phyloP scores from a whole-genome alignment of 2,113 vertebrate genomes.

The Picathartes gymnocephalus region DNA sequence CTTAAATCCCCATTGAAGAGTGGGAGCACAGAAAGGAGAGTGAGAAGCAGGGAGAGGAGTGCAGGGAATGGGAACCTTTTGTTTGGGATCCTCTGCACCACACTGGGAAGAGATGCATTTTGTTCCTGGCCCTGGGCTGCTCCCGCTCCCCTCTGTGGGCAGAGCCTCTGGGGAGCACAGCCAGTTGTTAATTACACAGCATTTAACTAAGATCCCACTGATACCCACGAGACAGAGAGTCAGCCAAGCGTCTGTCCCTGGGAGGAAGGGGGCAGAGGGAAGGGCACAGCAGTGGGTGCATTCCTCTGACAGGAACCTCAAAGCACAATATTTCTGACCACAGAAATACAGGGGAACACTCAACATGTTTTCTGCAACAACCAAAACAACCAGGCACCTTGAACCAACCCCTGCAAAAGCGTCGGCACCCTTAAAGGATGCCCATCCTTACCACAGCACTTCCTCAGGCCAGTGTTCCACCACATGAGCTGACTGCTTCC shows the following conservation, averaged over 20 bases:
- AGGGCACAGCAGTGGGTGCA: fast-evolving
- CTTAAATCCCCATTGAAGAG: neutral
- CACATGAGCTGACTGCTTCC: fast-evolving
- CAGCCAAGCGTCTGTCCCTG: fast-evolving
- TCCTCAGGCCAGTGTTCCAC: neutral
- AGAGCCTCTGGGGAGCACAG: neutral
- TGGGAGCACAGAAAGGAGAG: neutral
- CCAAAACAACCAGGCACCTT: fast-evolving
- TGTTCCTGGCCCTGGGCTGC: neutral
- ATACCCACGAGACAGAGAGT: fast-evolving
- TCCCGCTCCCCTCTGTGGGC: neutral
- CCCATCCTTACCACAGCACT: neutral
- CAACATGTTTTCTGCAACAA: neutral
- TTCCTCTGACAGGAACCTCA: fast-evolving
- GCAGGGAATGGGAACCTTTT: neutral
- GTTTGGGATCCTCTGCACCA: neutral
- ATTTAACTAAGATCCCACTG: fast-evolving
- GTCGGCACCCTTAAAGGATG: fast-evolving
- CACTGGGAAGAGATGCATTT: neutral
- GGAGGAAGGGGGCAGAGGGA: neutral
- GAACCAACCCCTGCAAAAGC: fast-evolving
- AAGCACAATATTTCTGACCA: neutral
- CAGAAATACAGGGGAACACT: neutral
- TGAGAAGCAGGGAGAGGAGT: neutral
- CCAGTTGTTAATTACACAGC: fast-evolving